Percentiles rank a stretch among this genome's conserved stretches.
Conservation (phyloP, 2,113 vertebrate genomes). For the Trogon surrucura region DNA sequence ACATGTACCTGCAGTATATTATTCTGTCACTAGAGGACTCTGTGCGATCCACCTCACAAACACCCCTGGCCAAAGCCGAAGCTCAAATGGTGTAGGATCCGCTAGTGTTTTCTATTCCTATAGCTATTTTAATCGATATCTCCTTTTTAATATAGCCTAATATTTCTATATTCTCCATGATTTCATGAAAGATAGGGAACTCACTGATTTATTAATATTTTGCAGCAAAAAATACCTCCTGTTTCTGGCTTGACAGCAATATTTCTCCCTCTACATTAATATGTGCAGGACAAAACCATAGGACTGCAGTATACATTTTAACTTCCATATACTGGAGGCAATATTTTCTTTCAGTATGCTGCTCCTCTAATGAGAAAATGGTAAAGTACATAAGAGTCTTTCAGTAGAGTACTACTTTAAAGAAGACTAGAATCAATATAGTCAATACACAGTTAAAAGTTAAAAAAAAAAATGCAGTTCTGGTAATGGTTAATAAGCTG, state of each 20-base stretch:
- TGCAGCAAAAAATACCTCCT: neutral
- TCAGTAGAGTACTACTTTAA: neutral
- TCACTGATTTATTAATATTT: neutral
- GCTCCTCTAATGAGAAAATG: neutral
- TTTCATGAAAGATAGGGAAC: neutral
- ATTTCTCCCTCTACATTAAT: neutral
- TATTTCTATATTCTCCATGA: neutral
- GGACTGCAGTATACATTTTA: neutral
- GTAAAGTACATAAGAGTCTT: neutral
- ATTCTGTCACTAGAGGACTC: neutral
- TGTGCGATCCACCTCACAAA: neutral
- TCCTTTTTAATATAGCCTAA: neutral
- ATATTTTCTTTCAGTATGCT: constrained; percentile 4
- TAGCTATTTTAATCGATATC: neutral
- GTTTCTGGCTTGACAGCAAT: neutral
- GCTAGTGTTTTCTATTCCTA: neutral
- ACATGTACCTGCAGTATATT: neutral
- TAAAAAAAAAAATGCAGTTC: neutral
- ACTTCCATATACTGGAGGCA: neutral
- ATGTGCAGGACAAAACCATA: neutral
- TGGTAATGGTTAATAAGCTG: neutral
- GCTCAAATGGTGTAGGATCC: neutral
- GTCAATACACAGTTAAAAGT: neutral
- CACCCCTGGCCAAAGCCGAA: neutral
- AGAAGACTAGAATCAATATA: neutral